A percentile compares a stretch with the other conserved stretches of the same genome.
These are phyloP conservation scores for Halcyon badia DNA, from an alignment of 2,797 vertebrate species.

Conservation along the genomic window DNA sequence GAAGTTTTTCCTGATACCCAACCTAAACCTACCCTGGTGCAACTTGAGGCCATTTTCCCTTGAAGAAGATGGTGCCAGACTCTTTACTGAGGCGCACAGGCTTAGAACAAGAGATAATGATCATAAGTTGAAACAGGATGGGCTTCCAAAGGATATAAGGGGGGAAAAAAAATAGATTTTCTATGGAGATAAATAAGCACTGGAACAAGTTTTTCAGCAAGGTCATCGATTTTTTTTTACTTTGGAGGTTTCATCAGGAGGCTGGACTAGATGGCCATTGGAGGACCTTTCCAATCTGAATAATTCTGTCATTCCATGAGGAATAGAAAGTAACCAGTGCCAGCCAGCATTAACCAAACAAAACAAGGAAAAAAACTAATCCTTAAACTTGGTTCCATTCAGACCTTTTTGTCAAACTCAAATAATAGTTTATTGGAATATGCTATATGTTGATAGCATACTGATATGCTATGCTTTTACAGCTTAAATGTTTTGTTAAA, in stretches of 20 bases:
- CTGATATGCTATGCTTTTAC: not conserved
- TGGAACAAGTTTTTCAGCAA: not conserved
- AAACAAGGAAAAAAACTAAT: not conserved
- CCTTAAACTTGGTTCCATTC: not conserved
- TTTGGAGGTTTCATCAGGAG: not conserved
- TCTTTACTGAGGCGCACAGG: not conserved
- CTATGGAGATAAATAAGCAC: not conserved
- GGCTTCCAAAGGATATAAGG: not conserved
- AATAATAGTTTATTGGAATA: not conserved
- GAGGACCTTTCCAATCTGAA: not conserved
- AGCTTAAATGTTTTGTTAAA: not conserved
- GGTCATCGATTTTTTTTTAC: not conserved
- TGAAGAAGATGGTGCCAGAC: not conserved
- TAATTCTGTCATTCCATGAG: not conserved
- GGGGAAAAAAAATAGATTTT: rapidly evolving
- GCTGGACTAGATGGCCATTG: not conserved
- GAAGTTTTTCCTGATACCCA: too few relatives aligned
- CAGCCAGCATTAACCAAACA: not conserved
- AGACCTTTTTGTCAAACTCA: not conserved
- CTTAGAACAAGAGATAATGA: not conserved
- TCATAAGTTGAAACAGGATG: not conserved
- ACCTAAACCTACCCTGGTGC: too few relatives aligned
- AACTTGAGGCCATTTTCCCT: too few relatives aligned
- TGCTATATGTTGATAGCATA: not conserved
- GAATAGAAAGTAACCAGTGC: not conserved